Conservation (phyloP, 2,888 invertebrate genomes). For the Siphonodentalium dalli region DNA sequence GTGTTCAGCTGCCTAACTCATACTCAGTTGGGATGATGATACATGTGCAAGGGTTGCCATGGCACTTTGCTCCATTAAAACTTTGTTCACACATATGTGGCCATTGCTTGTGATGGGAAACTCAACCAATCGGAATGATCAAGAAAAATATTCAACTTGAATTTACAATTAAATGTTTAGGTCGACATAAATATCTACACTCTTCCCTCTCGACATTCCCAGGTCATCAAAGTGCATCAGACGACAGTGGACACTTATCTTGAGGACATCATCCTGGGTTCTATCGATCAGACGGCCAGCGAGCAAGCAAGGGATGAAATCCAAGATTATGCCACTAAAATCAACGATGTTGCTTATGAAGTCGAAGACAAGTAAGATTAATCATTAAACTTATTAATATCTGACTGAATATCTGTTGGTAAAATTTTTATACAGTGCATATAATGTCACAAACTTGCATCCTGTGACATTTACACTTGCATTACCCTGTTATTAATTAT, state of each 20-base stretch:
- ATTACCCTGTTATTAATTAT: too few species aligned
- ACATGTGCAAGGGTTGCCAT: too few species aligned
- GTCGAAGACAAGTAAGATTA: constrained; percentile 60
- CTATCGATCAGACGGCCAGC: constrained; percentile 71
- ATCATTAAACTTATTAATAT: too few species aligned
- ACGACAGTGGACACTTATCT: constrained; percentile 73
- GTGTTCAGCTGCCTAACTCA: too few species aligned
- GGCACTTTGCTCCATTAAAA: too few species aligned
- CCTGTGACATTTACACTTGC: too few species aligned
- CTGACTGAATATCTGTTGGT: too few species aligned
- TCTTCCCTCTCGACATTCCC: constrained; percentile 8
- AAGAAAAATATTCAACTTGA: neutral
- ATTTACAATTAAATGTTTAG: neutral
- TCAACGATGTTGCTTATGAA: constrained; percentile 70
- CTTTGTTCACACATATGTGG: too few species aligned
- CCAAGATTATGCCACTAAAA: constrained; percentile 68
- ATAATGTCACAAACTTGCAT: too few species aligned
- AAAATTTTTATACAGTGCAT: too few species aligned
- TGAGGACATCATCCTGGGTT: constrained; percentile 72
- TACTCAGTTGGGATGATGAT: too few species aligned
- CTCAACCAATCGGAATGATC: neutral
- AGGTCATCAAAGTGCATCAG: constrained; percentile 71
- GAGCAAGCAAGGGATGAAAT: constrained; percentile 70
- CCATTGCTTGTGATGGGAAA: too few species aligned
- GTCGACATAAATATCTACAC: neutral